phyloP scores from a whole-genome alignment of 2,888 invertebrate genomes.

The Scaptomyza caliginosa region DNA sequence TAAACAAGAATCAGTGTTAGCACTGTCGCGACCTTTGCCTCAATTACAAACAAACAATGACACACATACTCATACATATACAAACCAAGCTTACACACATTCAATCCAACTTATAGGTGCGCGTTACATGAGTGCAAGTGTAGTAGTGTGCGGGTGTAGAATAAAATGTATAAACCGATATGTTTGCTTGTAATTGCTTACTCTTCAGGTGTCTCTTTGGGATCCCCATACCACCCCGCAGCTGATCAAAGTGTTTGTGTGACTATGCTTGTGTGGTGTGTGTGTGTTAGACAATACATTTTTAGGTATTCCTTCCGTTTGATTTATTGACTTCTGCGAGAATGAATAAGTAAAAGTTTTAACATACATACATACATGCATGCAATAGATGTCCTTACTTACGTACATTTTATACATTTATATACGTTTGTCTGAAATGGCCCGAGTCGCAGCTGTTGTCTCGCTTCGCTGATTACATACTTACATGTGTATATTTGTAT shows the following conservation, averaged over 20 bases:
- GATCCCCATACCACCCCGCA: conserved; percentile 4
- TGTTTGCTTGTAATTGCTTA: conserved; percentile 20
- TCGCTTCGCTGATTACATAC: conserved; percentile 57
- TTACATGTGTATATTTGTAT: conserved; percentile 1
- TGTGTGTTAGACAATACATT: conserved; percentile 38
- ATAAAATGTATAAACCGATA: conserved; percentile 24
- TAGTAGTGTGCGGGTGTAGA: conserved; percentile 44
- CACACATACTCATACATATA: conserved; percentile 48
- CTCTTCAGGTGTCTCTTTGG: conserved; percentile 44
- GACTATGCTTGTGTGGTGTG: not conserved
- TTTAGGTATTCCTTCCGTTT: conserved; percentile 28
- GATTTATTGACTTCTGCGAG: conserved; percentile 40
- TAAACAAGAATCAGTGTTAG: conserved; percentile 29
- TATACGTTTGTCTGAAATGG: conserved; percentile 2
- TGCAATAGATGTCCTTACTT: conserved; percentile 4
- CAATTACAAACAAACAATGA: conserved; percentile 70
- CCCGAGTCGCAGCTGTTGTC: conserved; percentile 57
- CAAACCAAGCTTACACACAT: not conserved
- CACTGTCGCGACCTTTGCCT: conserved; percentile 72
- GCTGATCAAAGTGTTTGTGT: not conserved
- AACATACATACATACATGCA: conserved; percentile 4
- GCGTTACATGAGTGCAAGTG: conserved; percentile 36
- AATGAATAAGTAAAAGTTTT: conserved; percentile 1
- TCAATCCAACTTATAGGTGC: conserved; percentile 25
- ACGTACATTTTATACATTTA: not conserved